phyloP scores from a whole-genome alignment of 37 sponge, comb jelly and placozoan genomes.

The Oopsacas minuta region DNA sequence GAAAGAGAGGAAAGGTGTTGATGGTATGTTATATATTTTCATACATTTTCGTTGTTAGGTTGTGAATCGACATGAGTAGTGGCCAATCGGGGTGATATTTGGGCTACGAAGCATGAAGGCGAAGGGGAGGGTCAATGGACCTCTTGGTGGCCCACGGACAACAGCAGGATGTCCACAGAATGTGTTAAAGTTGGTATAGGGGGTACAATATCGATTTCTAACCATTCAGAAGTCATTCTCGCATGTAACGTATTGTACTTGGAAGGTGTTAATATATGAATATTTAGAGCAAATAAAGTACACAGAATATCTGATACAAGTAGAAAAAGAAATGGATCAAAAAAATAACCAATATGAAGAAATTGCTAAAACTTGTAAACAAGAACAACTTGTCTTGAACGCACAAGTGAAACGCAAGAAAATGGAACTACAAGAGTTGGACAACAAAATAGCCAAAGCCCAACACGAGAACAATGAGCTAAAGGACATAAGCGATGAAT shows the following conservation, averaged over 20 bases:
- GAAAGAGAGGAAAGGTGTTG: neutral
- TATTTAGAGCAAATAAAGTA: neutral
- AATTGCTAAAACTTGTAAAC: neutral
- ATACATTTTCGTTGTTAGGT: no score
- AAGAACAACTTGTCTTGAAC: neutral
- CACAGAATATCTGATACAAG: neutral
- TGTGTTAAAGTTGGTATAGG: no score
- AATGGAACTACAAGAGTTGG: slow-evolving; percentile 6
- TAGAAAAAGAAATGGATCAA: neutral
- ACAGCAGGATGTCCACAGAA: no score
- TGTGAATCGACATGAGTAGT: no score
- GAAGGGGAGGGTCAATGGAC: no score
- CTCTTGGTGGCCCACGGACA: no score
- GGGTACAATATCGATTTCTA: no score
- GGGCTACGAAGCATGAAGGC: no score
- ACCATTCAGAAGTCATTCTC: no score
- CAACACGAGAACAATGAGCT: neutral
- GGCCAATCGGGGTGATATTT: no score
- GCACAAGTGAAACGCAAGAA: neutral
- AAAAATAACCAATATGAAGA: slow-evolving; percentile 1
- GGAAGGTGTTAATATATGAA: neutral
- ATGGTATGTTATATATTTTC: neutral
- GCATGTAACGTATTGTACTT: no score
- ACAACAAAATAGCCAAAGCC: neutral
- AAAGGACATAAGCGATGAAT: neutral